Base-by-base conservation (phyloP, 2,113 vertebrate genomes). In the Charadrius vociferus region DNA sequence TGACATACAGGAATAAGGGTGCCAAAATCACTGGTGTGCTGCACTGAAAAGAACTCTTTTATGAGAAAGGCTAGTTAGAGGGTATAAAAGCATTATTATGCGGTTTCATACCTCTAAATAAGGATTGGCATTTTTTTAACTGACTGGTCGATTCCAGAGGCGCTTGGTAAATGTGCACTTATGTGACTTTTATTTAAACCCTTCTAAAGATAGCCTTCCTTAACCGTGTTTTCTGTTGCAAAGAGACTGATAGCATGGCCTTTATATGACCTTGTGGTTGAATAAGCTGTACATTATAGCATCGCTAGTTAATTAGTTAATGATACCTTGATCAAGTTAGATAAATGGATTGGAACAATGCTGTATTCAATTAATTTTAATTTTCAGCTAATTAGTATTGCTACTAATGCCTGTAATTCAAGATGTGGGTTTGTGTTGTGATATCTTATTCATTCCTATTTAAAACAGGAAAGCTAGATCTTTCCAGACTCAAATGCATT, bases 271-370 rank as follows among this genome's bases (percentile, higher is more conserved):
- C 86, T 90, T 77, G 43, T 43, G 43, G 58, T 91, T 89, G 91
- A 80, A 86, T 80, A 83, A 65, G 21, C 5, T 18, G 47, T 59
- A 30, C 27, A 7, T 75, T 83, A 49, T 72, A 75, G 24, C 11
- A 66, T 47, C 85, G 22, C n/a, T 82, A 43, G 14, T 87, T 92
- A 90, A 94, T 89, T 96, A 87, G 61, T 95, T 96, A 94, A 96
- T 96, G 80, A 81, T 86, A 86, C 66, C 77, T 95, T 94, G 94
- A 92, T 94, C 75, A 67, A 78, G 86, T 95, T 87, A 97, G 58
- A 93, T 89, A 96, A 97, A 95, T 95, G 83, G 63, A 59, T 95
- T 89, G 49, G 56, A 94, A 88, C 74, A 94, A 81, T 96, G 53
- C 14, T 68, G 30, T 90, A 89, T 94, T 95, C 45, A 89, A 92